These are phyloP conservation scores for Saxidomus purpurata DNA, from an alignment of 1,140 invertebrate genomes.

Conservation along the genomic window DNA sequence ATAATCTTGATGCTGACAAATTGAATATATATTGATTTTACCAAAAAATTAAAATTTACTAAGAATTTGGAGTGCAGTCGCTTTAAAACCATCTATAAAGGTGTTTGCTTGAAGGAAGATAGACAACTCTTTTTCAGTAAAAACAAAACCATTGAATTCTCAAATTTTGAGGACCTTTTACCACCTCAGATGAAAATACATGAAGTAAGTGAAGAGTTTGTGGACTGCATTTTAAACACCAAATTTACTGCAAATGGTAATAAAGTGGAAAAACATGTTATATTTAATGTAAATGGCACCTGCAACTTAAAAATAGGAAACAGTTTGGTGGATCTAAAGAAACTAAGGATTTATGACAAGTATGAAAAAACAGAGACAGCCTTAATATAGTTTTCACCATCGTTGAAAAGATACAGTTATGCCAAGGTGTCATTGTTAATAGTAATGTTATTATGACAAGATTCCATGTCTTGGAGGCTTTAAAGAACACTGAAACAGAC, in stretches of 20 bases:
- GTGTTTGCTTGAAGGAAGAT: neutral
- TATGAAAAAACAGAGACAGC: neutral
- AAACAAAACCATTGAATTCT: too few species aligned
- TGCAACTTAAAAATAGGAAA: neutral
- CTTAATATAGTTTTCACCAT: neutral
- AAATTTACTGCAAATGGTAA: neutral
- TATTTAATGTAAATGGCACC: neutral
- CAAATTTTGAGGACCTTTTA: neutral
- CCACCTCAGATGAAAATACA: neutral
- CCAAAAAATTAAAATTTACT: too few species aligned
- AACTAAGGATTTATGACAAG: neutral
- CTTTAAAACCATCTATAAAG: constrained; percentile 18
- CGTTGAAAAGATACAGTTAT: neutral
- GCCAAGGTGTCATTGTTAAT: constrained; percentile 7
- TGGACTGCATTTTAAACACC: neutral
- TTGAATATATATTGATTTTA: too few species aligned
- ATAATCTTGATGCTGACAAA: too few species aligned
- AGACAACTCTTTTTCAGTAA: neutral
- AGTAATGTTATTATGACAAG: constrained; percentile 14
- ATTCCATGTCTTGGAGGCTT: constrained; percentile 35
- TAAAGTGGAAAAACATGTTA: neutral
- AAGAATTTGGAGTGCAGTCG: too few species aligned
- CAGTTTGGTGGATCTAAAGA: neutral
- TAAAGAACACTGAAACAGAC: neutral
- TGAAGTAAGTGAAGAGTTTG: neutral